Conservation (phyloP, 2,113 vertebrate species). For the Caranx ignobilis region DNA sequence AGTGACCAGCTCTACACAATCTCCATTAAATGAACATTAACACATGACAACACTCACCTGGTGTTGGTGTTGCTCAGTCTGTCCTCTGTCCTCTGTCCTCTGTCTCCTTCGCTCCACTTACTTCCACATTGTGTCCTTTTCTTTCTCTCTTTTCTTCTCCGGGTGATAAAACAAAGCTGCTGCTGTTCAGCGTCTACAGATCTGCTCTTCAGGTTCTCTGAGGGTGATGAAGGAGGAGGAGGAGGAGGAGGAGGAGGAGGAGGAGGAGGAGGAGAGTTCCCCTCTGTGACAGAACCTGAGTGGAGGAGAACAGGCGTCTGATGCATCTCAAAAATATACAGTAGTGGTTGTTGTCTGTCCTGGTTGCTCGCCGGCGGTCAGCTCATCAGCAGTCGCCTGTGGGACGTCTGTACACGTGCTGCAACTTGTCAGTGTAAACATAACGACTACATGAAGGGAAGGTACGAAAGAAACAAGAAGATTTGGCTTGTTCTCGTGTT, state of each 20-base stretch:
- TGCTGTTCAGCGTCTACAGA: constrained; percentile 20
- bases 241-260: too few relatives aligned
- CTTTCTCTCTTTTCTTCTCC: constrained; percentile 6
- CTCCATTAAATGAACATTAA: neutral
- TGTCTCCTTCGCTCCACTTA: constrained; percentile 21
- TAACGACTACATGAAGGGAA: constrained; percentile 50
- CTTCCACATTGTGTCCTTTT: constrained; percentile 38
- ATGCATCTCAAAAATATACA: constrained; percentile 62
- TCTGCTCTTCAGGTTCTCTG: constrained; percentile 30
- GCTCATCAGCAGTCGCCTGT: constrained; percentile 30
- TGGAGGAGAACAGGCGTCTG: constrained; percentile 41
- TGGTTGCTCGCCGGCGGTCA: constrained; percentile 25
- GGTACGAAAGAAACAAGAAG: constrained; percentile 52
- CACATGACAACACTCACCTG: constrained; percentile 72
- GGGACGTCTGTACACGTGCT: constrained; percentile 62
- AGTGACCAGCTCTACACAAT: neutral
- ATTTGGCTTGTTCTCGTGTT: constrained; percentile 36
- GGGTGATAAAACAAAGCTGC: constrained; percentile 24
- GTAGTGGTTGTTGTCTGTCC: neutral
- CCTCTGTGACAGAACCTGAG: constrained; percentile 56
- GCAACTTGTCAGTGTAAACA: constrained; percentile 64
- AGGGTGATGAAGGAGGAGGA: neutral
- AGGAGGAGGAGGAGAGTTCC: neutral
- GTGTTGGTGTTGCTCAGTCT: constrained; percentile 28
- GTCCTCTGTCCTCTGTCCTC: constrained; percentile 60